Conservation (phyloP, 2,797 vertebrate species). For the Antrozous pallidus region DNA sequence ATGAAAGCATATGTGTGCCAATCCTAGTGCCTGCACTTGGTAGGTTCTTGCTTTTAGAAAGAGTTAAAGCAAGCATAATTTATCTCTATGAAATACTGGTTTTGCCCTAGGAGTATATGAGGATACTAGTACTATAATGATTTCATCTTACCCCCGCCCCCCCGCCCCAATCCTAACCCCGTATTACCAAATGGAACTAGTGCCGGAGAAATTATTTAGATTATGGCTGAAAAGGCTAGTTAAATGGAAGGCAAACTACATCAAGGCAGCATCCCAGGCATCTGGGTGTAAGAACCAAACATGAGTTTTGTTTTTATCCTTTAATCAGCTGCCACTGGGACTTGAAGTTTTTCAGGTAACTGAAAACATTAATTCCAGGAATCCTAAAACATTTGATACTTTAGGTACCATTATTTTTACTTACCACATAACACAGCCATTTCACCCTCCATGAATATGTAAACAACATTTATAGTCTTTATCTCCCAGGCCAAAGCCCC, state of each 20-base stretch:
- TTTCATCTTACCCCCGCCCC: neutral
- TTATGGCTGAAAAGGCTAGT: neutral
- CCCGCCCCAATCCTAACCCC: neutral
- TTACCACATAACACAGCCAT: neutral
- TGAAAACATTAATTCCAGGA: neutral
- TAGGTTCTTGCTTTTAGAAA: conserved; percentile 18
- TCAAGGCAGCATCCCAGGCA: neutral
- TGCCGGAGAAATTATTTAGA: neutral
- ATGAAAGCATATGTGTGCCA: neutral
- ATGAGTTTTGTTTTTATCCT: neutral
- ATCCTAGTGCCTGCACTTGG: no score
- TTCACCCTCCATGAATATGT: no score
- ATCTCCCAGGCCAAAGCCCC: neutral
- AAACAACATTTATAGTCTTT: neutral
- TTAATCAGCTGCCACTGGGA: neutral
- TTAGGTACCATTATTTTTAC: neutral
- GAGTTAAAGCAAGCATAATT: neutral
- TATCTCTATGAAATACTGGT: neutral
- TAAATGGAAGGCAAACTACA: neutral
- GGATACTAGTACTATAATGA: neutral
- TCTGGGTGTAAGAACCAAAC: neutral
- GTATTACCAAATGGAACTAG: neutral
- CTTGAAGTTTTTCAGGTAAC: neutral
- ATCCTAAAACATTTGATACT: neutral
- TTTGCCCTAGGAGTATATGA: neutral